phyloP scores from a whole-genome alignment of 1,140 invertebrate genomes.

The Drosophila bocki region DNA sequence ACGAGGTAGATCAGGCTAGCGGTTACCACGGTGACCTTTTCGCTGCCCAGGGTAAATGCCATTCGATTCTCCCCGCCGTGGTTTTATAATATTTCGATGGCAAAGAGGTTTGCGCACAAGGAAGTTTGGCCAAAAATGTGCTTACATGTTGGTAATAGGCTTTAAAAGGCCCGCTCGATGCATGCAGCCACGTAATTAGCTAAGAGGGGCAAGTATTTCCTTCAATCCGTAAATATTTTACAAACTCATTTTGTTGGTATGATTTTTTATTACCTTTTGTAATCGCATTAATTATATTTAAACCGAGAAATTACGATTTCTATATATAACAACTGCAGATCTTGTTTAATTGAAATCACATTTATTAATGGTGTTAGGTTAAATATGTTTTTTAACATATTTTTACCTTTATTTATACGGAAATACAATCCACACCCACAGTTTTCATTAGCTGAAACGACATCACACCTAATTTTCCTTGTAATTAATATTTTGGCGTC shows the following conservation, averaged over 20 bases:
- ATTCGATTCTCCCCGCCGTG: slow-evolving; percentile 5
- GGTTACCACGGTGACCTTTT: slow-evolving; percentile 27
- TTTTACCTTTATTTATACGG: too few relatives aligned
- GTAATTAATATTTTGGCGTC: background rate
- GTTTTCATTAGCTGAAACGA: background rate
- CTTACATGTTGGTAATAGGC: slow-evolving; percentile 6
- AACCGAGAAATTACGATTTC: too few relatives aligned
- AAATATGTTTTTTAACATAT: too few relatives aligned
- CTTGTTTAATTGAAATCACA: too few relatives aligned
- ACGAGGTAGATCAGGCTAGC: slow-evolving; percentile 33
- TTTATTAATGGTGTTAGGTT: too few relatives aligned
- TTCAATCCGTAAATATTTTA: background rate
- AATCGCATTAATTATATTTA: background rate
- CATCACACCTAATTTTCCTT: background rate
- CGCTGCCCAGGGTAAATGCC: slow-evolving; percentile 23
- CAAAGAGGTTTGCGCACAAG: slow-evolving; percentile 1
- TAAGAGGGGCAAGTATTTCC: slow-evolving; percentile 3
- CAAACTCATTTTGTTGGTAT: background rate
- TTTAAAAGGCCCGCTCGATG: background rate
- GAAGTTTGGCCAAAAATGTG: slow-evolving; percentile 8
- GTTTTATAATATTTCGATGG: background rate
- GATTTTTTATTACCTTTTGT: background rate
- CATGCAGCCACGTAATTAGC: slow-evolving; percentile 4
- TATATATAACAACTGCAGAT: too few relatives aligned
- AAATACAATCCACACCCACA: background rate